Conservation (phyloP, 2,797 vertebrate species). For the Zalophus californianus region DNA sequence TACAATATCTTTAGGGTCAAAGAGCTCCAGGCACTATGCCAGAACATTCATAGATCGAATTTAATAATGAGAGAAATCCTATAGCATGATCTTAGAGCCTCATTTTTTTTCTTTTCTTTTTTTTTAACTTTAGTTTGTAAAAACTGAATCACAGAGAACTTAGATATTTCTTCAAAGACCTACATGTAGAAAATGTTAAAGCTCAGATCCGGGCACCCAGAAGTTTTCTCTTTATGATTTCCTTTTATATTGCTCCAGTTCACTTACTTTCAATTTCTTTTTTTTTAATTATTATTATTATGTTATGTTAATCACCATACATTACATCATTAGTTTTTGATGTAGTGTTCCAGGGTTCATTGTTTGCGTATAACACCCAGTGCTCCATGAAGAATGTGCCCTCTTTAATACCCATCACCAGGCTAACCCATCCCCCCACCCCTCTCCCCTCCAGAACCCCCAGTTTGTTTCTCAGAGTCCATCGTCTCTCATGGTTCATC, state of each 20-base stretch:
- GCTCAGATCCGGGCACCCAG: neutral
- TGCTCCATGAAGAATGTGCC: too few relatives aligned
- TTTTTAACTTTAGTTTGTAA: neutral
- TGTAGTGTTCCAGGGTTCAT: too few relatives aligned
- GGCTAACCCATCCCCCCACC: too few relatives aligned
- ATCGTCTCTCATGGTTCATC: too few relatives aligned
- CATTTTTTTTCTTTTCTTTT: neutral
- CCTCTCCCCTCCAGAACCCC: too few relatives aligned
- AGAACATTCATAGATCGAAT: neutral
- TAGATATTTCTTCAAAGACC: neutral
- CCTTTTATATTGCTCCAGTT: neutral
- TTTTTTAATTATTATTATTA: too few relatives aligned
- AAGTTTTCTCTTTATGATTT: neutral
- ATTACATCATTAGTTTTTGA: too few relatives aligned
- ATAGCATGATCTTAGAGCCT: neutral
- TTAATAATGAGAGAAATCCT: neutral
- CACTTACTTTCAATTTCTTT: neutral
- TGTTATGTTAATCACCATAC: too few relatives aligned
- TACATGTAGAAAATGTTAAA: neutral
- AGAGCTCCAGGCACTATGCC: neutral
- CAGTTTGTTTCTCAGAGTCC: too few relatives aligned
- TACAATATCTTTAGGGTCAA: neutral
- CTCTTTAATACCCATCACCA: too few relatives aligned
- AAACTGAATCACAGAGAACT: neutral
- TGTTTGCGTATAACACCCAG: too few relatives aligned